Conservation (phyloP, 2,888 invertebrate species). For the Hypsopygia costalis region DNA sequence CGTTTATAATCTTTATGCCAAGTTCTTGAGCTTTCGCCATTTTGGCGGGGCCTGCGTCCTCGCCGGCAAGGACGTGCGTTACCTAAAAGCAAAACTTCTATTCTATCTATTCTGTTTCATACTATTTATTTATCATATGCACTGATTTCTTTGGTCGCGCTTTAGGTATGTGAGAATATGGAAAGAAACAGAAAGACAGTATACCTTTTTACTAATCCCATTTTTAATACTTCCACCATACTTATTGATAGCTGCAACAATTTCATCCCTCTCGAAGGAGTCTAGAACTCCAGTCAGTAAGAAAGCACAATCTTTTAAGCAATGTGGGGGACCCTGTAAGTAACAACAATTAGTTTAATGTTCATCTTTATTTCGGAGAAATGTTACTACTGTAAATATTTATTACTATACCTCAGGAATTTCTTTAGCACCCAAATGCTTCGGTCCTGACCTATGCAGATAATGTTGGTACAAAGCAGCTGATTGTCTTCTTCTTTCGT, state of each 20-base stretch:
- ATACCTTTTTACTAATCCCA: conserved; percentile 87
- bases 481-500: conserved; percentile 83
- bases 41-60: conserved; percentile 93
- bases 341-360: too few relatives aligned
- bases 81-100: conserved; percentile 67
- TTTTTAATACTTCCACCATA: conserved; percentile 90
- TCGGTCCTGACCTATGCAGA: conserved; percentile 88
- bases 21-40: conserved; percentile 86
- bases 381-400: too few relatives aligned
- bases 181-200: too few relatives aligned
- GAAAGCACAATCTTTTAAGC: conserved; percentile 86
- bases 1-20: conserved; percentile 86
- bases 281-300: conserved; percentile 93
- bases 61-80: conserved; percentile 90
- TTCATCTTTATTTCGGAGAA: too few relatives aligned
- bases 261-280: conserved; percentile 91
- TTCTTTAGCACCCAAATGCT: conserved; percentile 90
- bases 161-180: too few relatives aligned
- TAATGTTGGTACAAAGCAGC: conserved; percentile 87
- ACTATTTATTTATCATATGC: too few relatives aligned
- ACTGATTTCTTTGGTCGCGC: too few relatives aligned
- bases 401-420: conserved; percentile 90
- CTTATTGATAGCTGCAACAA: conserved; percentile 85
- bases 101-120: background rate
- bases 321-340: conserved; percentile 84